phyloP scores from a whole-genome alignment of 2,797 vertebrate species.

The Cynodonichthys magdalenae region DNA sequence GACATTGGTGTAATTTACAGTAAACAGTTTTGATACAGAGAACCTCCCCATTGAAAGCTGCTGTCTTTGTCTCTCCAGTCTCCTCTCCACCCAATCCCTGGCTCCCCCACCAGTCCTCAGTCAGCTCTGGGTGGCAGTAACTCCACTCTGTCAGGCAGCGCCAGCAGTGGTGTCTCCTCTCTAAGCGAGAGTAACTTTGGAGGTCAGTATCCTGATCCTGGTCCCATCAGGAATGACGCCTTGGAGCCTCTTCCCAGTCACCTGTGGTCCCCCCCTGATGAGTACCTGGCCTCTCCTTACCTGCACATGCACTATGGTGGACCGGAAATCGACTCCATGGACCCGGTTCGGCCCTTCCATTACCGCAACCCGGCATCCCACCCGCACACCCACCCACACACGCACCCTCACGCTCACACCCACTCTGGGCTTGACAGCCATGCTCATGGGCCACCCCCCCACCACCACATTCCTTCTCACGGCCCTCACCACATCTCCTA shows the following conservation, averaged over 20 bases:
- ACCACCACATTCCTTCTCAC: conserved; percentile 67
- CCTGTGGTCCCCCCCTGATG: conserved; percentile 92
- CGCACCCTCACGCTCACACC: conserved; percentile 73
- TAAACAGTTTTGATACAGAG: background rate
- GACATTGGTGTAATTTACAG: no score
- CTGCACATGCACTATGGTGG: conserved; percentile 96
- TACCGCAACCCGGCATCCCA: conserved; percentile 82
- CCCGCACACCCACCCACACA: conserved; percentile 86
- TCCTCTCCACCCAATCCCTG: conserved; percentile 96
- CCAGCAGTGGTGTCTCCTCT: conserved; percentile 98
- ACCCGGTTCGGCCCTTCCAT: conserved; percentile 82
- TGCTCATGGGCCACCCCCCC: conserved; percentile 76
- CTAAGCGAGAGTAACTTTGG: conserved; percentile 97
- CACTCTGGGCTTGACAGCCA: conserved; percentile 76
- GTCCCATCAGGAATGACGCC: conserved; percentile 89
- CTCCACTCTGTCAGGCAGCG: conserved; percentile 96
- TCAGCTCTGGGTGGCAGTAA: conserved; percentile 98
- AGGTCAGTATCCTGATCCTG: conserved; percentile 93
- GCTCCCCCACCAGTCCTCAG: conserved; percentile 97
- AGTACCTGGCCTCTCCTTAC: conserved; percentile 92
- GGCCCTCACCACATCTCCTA: conserved; percentile 85
- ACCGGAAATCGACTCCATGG: conserved; percentile 92
- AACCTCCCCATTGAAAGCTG: conserved; percentile 11
- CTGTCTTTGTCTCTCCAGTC: conserved; percentile 79
- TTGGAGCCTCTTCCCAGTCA: conserved; percentile 92